Base-by-base conservation (phyloP, 1,140 invertebrate species). In the Heliconius eleuchia region DNA sequence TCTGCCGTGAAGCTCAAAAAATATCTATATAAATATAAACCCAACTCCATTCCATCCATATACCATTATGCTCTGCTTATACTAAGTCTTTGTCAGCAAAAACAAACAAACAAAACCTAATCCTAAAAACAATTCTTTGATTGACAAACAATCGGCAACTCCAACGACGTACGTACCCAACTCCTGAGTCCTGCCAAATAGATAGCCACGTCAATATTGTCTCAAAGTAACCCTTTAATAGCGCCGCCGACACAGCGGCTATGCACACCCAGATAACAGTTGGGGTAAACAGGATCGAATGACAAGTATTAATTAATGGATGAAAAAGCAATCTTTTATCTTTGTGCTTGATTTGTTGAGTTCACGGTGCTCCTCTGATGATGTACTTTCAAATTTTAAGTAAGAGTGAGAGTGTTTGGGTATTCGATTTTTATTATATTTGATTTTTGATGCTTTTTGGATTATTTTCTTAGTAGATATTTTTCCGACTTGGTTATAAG, bases 301-400 rank as follows among this genome's bases (percentile, higher is more conserved):
- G 81, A 82, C 81, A 80, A 82, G 77, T 80, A 82, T 82, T 82
- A 82, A 82, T 82, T 82, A 82, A 79, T 76, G 71, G 79, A 70
- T 9, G 72, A 77, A 77, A 80, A 80, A 74, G 37, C 39, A 55
- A 50, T 66, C 34, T 76, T 46, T 80, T 80, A 80, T 75, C 70
- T 73, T 80, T 80, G 73, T 75, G 73, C 75, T 80, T 73, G 37
- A 76, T 72, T 73, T 55, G 55, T 74, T 66, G 27, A 30, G 60
- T 57, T 57, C 60, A n/a, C 8, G 27, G n/a, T n/a, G 60, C 23
- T 66, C n/a, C 13, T 23, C n/a, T 11, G 8, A 18, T 30, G 13
- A 66, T 66, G 60, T 8, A 66, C 9, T 3, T 11, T 66, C 13
- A 30, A 66, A 66, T 27, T 66, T 30, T 30, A 6, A 37, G 6